Base-by-base conservation (phyloP, 1,140 invertebrate species). In the Aphidius ervi region DNA sequence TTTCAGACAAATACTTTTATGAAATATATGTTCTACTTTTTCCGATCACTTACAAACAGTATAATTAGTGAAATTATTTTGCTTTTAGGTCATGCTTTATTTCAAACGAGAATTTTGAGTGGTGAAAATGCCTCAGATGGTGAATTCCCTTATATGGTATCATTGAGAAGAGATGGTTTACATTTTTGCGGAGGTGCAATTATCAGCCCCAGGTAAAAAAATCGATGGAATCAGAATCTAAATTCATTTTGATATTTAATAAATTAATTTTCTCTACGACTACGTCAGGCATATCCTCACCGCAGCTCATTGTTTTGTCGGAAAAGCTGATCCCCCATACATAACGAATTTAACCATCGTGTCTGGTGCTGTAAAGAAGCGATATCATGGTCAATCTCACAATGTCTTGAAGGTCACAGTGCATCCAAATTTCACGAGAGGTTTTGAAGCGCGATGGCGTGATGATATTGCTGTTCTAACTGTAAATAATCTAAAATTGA, bases 301-400 rank as follows among this genome's bases (percentile, higher is more conserved):
- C 5, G 64, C 64, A 23, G 64, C 64, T 40, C 64, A 65, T 43
- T 65, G 64, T 52, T 64, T 64, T n/a, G 16, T 64, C n/a, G 50
- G 56, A 20, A 41, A 48, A 10, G 53, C n/a, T 40, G 61, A 61
- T 48, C 31, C 58, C 9, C 58, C 57, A 0, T 61, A 61, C 45
- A 63, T 49, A 4, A 42, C 52, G 16, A 61, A 46, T 6, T 16
- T 65, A 2, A 49, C 59, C 5, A 16, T 65, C 9, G 47, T 63
- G 7, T 61, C 61, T 56, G 59, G 61, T 16, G 45, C 48, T 2
- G 9, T 58, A 16, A 63, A 45, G 9, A 42, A 45, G 9, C 39
- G 9, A 4, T 10, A 42, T 1, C 56, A 56, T 46, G 61, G 61
- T 42, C 48, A 63, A 20, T 40, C 46, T 23, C 52, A 63, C 31